phyloP scores from a whole-genome alignment of 2,888 invertebrate genomes.

The Dryomyza anilis region DNA sequence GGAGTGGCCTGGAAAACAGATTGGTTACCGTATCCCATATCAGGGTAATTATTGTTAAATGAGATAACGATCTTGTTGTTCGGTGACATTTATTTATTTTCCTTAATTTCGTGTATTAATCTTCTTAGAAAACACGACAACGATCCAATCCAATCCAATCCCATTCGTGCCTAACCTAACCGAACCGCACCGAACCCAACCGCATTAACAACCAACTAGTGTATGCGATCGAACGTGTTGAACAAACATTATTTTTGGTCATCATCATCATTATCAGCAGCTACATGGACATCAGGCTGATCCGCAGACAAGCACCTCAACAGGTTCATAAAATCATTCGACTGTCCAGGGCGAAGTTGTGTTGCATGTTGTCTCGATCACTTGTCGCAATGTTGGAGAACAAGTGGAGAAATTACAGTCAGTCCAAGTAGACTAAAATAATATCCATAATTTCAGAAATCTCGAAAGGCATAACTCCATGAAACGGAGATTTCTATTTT shows the following conservation, averaged over 20 bases:
- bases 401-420: background rate
- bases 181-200: too few species aligned
- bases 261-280: conserved; percentile 20
- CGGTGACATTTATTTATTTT: conserved; percentile 63
- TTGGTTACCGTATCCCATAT: conserved; percentile 62
- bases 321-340: conserved; percentile 10
- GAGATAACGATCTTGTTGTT: conserved; percentile 62
- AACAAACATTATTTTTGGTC: conserved; percentile 22
- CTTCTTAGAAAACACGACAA: conserved; percentile 52
- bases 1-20: conserved; percentile 47
- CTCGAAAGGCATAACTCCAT: too few species aligned
- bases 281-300: conserved; percentile 14
- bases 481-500: too few species aligned
- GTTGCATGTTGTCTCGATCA: conserved; percentile 1
- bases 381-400: background rate
- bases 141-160: too few species aligned
- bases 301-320: conserved; percentile 11
- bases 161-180: too few species aligned
- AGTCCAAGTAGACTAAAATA: too few species aligned
- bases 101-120: conserved; percentile 62
- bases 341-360: background rate
- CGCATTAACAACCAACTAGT: too few species aligned
- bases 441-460: too few species aligned
- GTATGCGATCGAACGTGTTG: conserved; percentile 18
- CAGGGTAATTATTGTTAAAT: conserved; percentile 63